Base-by-base conservation (phyloP, 2,113 vertebrate genomes). In the Romanogobio albipinnatus region DNA sequence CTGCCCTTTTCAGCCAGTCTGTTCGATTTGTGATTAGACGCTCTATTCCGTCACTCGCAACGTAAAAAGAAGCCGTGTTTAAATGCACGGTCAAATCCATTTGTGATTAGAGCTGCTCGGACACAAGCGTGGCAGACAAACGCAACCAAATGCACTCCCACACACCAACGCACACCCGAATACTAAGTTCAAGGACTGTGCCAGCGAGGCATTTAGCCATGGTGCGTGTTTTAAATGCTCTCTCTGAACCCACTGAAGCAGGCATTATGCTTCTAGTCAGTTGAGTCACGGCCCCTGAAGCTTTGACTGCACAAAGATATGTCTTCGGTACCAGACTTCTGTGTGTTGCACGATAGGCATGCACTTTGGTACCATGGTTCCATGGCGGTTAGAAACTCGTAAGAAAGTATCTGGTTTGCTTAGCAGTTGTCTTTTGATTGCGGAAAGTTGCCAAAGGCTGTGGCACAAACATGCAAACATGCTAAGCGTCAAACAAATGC, bases 11-110 rank as follows among this genome's bases (percentile, higher is more conserved):
- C 29, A 49, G 62, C 59, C 68, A 39, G 26, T 58, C 59, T 86
- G 81, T 83, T 81, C 66, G 64, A 76, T 64, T 45, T 78, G 70
- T 87, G 81, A 88, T 83, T 85, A 70, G 62, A 68, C 43, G 39
- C 9, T 56, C 87, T 89, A 88, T 87, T 89, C 83, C 66, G 47
- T 14, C 17, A 43, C 4, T 29, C 61, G 58, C 88, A 76, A 82
- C 24, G 74, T n/a, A 79, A 68, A 84, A 89, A 79, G 85, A 61
- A 47, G 45, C 47, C 14, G 24, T 85, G 77, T 77, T 81, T 73
- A 47, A 77, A 85, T 47, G 77, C 56, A 59, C 80, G 29, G 51
- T 51, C 61, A 59, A 58, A 88, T 87, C 76, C 29, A 6, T 73
- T 19, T 74, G 75, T 70, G 56, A 87, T 83, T 78, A 85, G 68